phyloP scores from a whole-genome alignment of 2,113 vertebrate genomes.

The Chaenocephalus aceratus region DNA sequence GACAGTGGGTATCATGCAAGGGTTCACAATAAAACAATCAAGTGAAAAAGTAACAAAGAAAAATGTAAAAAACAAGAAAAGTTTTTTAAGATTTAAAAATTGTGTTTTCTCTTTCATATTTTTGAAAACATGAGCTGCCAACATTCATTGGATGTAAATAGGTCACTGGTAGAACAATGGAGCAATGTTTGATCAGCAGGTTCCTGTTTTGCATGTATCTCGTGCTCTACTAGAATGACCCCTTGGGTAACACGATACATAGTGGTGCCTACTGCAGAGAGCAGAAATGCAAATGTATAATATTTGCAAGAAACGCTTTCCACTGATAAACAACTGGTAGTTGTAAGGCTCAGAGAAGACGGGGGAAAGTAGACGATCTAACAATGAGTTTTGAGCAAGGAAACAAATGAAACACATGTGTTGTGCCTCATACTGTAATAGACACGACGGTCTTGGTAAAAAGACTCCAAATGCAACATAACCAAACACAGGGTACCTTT shows the following conservation, averaged over 20 bases:
- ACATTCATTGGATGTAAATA: background rate
- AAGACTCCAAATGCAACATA: background rate
- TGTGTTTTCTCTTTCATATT: background rate
- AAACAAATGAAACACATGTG: background rate
- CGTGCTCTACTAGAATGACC: background rate
- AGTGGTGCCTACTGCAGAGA: background rate
- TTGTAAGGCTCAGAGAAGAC: background rate
- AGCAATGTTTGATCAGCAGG: slow-evolving; percentile 1
- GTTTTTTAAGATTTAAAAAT: too few relatives aligned
- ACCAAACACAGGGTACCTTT: background rate
- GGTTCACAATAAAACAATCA: background rate
- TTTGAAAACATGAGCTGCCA: background rate
- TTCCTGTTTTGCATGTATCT: background rate
- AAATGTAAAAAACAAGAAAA: background rate
- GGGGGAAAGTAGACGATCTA: background rate
- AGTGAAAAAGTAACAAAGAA: background rate
- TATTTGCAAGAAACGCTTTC: background rate
- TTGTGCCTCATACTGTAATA: background rate
- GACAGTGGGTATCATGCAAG: background rate
- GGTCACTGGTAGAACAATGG: background rate
- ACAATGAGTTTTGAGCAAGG: background rate
- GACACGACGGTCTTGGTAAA: background rate
- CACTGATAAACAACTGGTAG: background rate
- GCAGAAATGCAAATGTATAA: background rate
- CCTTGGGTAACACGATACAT: background rate